Evolutionary conservation across 2,888 invertebrate species (phyloP).

Genomic region (Perizoma flavofasciatum): DNA sequence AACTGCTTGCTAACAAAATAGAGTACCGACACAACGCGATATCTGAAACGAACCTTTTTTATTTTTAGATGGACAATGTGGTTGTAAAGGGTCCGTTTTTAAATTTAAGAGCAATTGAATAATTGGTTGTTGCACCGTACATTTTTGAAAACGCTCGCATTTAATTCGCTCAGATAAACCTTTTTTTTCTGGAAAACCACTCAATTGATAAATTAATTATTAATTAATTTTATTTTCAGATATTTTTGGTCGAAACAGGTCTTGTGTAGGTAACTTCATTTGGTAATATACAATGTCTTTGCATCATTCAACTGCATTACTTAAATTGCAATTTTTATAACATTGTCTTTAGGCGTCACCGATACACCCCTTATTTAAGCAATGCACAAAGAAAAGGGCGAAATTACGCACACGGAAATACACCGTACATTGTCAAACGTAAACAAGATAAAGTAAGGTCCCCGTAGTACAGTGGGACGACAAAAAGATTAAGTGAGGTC

Average conservation of each 20-base stretch:
- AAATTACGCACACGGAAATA: constrained; percentile 38
- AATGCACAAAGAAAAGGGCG: constrained; percentile 42
- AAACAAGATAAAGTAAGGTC: constrained; percentile 47
- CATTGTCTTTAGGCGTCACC: not conserved
- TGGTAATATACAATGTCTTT: too few species aligned
- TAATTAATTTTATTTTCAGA: too few species aligned
- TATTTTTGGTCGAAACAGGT: not conserved
- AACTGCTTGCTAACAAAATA: constrained; percentile 11
- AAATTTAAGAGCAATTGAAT: constrained; percentile 21
- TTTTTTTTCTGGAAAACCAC: not conserved
- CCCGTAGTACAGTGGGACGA: constrained; percentile 42
- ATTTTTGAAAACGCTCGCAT: constrained; percentile 3
- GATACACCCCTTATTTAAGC: constrained; percentile 36
- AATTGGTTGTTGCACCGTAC: constrained; percentile 4
- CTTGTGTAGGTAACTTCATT: too few species aligned
- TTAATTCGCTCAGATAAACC: not conserved
- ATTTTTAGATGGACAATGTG: constrained; percentile 19
- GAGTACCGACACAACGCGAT: constrained; percentile 3
- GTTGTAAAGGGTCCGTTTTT: constrained; percentile 21
- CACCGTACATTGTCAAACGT: constrained; percentile 35
- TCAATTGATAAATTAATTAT: too few species aligned
- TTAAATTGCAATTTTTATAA: too few species aligned
- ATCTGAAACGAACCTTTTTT: constrained; percentile 7
- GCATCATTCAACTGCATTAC: too few species aligned
- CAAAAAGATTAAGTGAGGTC: constrained; percentile 56